Evolutionary conservation across 2,888 invertebrate species (phyloP).

Genomic region (Eupithecia insigniata): DNA sequence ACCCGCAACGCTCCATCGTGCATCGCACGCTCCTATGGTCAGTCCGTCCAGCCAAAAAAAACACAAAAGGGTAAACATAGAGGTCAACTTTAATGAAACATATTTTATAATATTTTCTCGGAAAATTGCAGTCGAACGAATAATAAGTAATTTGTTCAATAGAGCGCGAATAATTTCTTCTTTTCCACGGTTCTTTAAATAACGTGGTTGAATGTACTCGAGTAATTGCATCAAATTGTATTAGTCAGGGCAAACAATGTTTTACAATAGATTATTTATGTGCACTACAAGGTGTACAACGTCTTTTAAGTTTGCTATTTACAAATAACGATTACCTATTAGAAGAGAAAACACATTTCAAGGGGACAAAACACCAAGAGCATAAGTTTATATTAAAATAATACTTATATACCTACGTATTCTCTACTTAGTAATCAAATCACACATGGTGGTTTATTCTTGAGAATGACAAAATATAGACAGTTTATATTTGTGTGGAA

Average conservation of each 20-base stretch:
- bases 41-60: constrained; percentile 20
- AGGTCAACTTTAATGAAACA: background rate
- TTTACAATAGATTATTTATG: background rate
- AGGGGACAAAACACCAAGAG: background rate
- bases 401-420: background rate
- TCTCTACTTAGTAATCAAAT: background rate
- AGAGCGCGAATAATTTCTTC: constrained; percentile 41
- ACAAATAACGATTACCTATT: background rate
- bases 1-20: constrained; percentile 50
- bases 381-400: too few species aligned
- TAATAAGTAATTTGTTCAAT: constrained; percentile 42
- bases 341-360: background rate
- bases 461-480: too few species aligned
- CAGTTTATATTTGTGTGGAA: too few species aligned
- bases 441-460: too few species aligned
- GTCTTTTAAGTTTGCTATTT: background rate
- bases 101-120: background rate
- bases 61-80: constrained; percentile 6
- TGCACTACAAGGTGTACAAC: background rate
- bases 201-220: constrained; percentile 22
- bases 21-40: constrained; percentile 39
- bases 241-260: background rate
- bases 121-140: constrained; percentile 4
- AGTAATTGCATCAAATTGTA: background rate
- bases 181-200: constrained; percentile 21